These are phyloP conservation scores for Lepidocyrtoides sp. DNA, from an alignment of 2,888 invertebrate genomes.

Conservation along the genomic window DNA sequence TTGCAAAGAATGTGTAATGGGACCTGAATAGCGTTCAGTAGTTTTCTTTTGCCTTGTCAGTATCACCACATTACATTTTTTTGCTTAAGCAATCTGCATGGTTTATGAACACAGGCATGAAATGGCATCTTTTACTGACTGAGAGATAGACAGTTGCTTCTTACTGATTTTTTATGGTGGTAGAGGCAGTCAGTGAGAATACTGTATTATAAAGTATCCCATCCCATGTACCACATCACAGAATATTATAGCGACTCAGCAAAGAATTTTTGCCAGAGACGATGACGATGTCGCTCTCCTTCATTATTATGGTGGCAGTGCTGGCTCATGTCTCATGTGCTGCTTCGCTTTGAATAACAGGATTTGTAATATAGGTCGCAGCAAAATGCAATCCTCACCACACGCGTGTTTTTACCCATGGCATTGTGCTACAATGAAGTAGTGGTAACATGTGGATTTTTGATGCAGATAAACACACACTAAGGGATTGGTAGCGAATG, in stretches of 20 bases:
- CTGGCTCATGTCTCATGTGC: slow-evolving; percentile 51
- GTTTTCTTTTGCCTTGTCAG: not conserved
- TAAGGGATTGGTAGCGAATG: slow-evolving; percentile 14
- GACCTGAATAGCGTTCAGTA: slow-evolving; percentile 24
- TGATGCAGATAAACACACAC: not conserved
- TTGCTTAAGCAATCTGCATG: slow-evolving; percentile 69
- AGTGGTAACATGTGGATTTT: slow-evolving; percentile 49
- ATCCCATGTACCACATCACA: not conserved
- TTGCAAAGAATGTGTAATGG: slow-evolving; percentile 70
- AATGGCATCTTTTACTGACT: slow-evolving; percentile 40
- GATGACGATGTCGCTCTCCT: not conserved
- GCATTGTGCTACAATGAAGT: slow-evolving; percentile 66
- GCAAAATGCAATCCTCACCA: slow-evolving; percentile 77
- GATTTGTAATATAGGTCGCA: slow-evolving; percentile 85
- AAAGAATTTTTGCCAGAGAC: slow-evolving; percentile 32
- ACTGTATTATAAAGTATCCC: not conserved
- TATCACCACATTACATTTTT: slow-evolving; percentile 1
- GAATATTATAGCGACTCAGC: too few relatives aligned
- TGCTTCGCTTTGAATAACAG: slow-evolving; percentile 83
- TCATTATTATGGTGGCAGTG: not conserved
- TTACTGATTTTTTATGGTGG: slow-evolving; percentile 34
- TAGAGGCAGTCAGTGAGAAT: slow-evolving; percentile 12
- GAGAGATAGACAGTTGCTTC: slow-evolving; percentile 37
- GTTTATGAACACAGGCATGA: slow-evolving; percentile 55
- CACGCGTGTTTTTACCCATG: slow-evolving; percentile 67